phyloP scores from a whole-genome alignment of 2,113 vertebrate genomes.

The Pituophis catenifer region DNA sequence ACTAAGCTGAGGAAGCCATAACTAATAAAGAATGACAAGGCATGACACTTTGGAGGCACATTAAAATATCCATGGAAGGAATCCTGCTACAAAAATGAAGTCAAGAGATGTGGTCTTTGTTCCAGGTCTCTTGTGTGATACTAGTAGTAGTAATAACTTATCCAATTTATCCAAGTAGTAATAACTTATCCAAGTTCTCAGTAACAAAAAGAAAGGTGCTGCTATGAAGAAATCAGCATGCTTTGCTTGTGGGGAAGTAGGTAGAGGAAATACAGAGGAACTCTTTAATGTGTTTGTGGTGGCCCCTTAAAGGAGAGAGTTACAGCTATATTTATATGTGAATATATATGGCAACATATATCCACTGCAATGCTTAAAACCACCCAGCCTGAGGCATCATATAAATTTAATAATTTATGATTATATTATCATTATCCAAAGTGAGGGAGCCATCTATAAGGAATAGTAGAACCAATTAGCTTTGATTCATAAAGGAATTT shows the following conservation, averaged over 20 bases:
- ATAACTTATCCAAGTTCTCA: not conserved
- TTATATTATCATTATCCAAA: not conserved
- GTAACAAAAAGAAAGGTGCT: not conserved
- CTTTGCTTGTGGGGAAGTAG: not conserved
- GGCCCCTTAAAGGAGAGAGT: not conserved
- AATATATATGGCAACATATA: not conserved
- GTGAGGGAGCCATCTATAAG: not conserved
- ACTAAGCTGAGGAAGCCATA: not conserved
- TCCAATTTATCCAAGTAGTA: not conserved
- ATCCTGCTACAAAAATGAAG: not conserved
- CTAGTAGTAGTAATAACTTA: not conserved
- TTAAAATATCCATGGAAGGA: not conserved
- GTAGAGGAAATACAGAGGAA: not conserved
- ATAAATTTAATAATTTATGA: not conserved
- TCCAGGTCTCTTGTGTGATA: not conserved
- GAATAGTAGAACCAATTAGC: not conserved
- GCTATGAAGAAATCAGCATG: not conserved
- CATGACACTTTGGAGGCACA: not conserved
- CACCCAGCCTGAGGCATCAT: not conserved
- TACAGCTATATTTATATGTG: not conserved
- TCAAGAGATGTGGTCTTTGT: not conserved
- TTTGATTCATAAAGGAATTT: constrained; percentile 1
- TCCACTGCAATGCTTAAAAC: not conserved
- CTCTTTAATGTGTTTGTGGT: not conserved
- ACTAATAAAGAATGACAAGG: not conserved